phyloP scores from a whole-genome alignment of 1,140 invertebrate species.

The Drosophila jambulina region DNA sequence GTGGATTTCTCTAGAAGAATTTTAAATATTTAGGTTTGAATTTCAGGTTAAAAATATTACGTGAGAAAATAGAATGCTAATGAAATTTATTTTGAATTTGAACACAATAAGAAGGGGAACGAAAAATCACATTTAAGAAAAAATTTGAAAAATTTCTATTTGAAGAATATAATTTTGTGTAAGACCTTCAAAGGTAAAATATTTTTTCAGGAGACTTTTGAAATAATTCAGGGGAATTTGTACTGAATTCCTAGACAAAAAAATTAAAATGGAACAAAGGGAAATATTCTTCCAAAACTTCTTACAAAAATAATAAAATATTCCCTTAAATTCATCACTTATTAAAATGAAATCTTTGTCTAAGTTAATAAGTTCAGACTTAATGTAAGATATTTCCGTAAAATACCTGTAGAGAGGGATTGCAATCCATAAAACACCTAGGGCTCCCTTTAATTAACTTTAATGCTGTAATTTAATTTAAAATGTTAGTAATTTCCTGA shows the following conservation, averaged over 20 bases:
- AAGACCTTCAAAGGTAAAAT: neutral
- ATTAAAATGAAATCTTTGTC: neutral
- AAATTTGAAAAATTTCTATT: too few relatives aligned
- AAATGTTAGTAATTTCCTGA: slow-evolving; percentile 10
- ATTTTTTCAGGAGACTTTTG: neutral
- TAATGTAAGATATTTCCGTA: rapidly evolving
- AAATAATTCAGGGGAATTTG: neutral
- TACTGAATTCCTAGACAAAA: neutral
- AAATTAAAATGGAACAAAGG: neutral
- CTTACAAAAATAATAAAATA: neutral
- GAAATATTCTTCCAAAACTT: neutral
- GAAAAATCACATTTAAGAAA: neutral
- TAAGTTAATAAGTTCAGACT: neutral
- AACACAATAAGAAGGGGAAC: neutral
- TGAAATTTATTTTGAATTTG: neutral
- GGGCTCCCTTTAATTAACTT: neutral
- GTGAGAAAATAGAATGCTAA: neutral
- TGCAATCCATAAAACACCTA: neutral
- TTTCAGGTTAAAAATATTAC: neutral
- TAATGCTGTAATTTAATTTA: neutral
- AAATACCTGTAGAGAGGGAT: neutral
- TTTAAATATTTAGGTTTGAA: neutral
- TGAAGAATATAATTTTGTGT: neutral
- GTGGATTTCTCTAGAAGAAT: neutral
- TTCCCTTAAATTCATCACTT: neutral